These are phyloP conservation scores for Ophraella communa DNA, from an alignment of 2,888 invertebrate species.

Conservation along the genomic window DNA sequence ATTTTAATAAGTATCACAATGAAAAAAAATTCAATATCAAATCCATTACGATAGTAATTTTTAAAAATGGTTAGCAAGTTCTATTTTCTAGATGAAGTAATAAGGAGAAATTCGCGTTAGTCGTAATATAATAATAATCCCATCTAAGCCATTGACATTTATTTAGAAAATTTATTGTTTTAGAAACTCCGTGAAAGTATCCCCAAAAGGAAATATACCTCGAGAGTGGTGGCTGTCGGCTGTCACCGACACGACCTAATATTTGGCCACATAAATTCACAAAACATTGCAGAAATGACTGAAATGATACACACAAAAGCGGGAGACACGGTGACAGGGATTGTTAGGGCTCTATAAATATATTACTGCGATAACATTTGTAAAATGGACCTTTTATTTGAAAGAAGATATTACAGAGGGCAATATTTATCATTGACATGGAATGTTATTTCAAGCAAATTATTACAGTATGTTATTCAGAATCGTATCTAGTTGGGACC, in stretches of 20 bases:
- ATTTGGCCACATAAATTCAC: conserved; percentile 65
- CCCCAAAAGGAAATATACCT: conserved; percentile 53
- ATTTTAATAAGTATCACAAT: no score
- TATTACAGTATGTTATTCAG: conserved; percentile 45
- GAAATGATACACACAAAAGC: conserved; percentile 51
- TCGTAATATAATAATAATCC: conserved; percentile 46
- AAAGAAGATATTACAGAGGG: conserved; percentile 57
- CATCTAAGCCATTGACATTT: conserved; percentile 57
- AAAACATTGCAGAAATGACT: conserved; percentile 63
- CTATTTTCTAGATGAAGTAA: conserved; percentile 1
- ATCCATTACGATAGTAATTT: background rate
- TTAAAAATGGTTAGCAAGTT: background rate
- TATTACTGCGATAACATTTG: conserved; percentile 61
- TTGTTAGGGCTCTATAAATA: conserved; percentile 58
- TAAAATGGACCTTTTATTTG: conserved; percentile 61
- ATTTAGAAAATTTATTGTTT: conserved; percentile 56
- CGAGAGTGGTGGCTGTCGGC: conserved; percentile 42
- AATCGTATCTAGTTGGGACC: background rate
- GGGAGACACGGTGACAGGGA: conserved; percentile 40
- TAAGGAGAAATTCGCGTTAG: conserved; percentile 23
- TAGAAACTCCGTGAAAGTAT: conserved; percentile 44
- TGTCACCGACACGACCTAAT: conserved; percentile 61
- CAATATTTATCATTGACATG: conserved; percentile 59
- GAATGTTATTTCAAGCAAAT: conserved; percentile 54
- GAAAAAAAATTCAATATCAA: background rate